Evolutionary conservation across 2,888 invertebrate species (phyloP).

Genomic region (Hirtodrosophila alboralis): DNA sequence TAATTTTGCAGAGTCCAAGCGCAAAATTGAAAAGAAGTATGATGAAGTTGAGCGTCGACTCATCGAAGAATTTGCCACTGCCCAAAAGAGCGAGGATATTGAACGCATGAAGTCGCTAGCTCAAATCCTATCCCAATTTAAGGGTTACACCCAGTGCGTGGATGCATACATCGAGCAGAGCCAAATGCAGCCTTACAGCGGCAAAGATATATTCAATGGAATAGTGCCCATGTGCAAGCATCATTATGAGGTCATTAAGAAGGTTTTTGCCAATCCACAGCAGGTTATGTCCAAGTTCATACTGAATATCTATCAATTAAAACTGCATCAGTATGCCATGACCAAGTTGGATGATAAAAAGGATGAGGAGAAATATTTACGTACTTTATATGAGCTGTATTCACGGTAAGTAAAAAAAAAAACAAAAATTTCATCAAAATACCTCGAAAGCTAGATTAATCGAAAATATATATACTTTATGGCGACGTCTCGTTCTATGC

Average conservation of each 20-base stretch:
- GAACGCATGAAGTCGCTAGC: slow-evolving; percentile 97
- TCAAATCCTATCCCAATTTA: slow-evolving; percentile 95
- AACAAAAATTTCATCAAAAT: too few relatives aligned
- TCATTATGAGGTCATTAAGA: slow-evolving; percentile 92
- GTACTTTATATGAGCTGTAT: slow-evolving; percentile 94
- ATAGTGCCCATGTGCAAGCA: slow-evolving; percentile 95
- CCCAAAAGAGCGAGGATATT: slow-evolving; percentile 93
- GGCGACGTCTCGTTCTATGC: too few relatives aligned
- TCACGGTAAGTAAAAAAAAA: slow-evolving; percentile 88
- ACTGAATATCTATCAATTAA: slow-evolving; percentile 96
- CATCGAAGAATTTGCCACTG: slow-evolving; percentile 96
- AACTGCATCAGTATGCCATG: slow-evolving; percentile 93
- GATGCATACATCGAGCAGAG: slow-evolving; percentile 98
- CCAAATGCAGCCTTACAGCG: slow-evolving; percentile 94
- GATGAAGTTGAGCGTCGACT: slow-evolving; percentile 94
- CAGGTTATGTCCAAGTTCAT: slow-evolving; percentile 99
- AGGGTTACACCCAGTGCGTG: slow-evolving; percentile 97
- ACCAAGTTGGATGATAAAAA: slow-evolving; percentile 92
- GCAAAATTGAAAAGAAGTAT: slow-evolving; percentile 94
- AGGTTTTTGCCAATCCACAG: slow-evolving; percentile 97
- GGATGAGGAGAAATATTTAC: slow-evolving; percentile 94
- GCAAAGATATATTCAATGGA: slow-evolving; percentile 95
- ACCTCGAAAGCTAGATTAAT: too few relatives aligned
- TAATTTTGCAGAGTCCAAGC: slow-evolving; percentile 93
- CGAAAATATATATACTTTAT: too few relatives aligned